A percentile compares a stretch with the other conserved stretches of the same genome.
phyloP scores from a whole-genome alignment of 1,140 invertebrate species.

The Papilio xuthus region DNA sequence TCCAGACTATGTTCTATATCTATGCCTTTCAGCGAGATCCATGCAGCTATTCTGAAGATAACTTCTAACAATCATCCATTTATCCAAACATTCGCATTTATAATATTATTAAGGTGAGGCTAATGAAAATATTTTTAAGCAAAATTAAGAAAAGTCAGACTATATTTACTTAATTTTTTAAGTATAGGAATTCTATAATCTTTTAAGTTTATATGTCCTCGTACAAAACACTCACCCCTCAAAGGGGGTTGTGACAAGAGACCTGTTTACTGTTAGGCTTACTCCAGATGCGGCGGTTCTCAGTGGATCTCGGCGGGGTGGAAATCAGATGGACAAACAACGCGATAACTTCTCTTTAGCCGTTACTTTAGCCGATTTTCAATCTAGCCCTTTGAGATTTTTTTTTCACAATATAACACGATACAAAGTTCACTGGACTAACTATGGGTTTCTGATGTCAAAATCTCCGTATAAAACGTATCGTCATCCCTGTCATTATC shows the following conservation, averaged over 20 bases:
- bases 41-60: too few species aligned
- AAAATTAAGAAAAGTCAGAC: not conserved
- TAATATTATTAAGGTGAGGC: too few species aligned
- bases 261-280: constrained; percentile 36
- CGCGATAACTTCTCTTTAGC: constrained; percentile 27
- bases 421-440: constrained; percentile 10
- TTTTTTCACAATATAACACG: not conserved
- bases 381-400: constrained; percentile 35
- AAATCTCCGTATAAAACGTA: too few species aligned
- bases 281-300: constrained; percentile 36
- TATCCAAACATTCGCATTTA: too few species aligned
- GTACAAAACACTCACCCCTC: constrained; percentile 38
- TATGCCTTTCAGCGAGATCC: too few species aligned
- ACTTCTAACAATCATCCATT: too few species aligned
- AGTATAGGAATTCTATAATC: constrained; percentile 35
- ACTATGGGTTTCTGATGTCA: too few species aligned
- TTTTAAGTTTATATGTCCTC: constrained; percentile 35
- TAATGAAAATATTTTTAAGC: not conserved
- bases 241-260: constrained; percentile 39
- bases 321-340: constrained; percentile 37
- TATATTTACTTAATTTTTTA: constrained; percentile 19
- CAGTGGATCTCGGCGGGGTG: constrained; percentile 24
- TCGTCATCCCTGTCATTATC: too few species aligned
- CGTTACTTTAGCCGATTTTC: constrained; percentile 34
- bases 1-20: too few species aligned